A percentile compares a stretch with the other conserved stretches of the same genome.
phyloP scores from a whole-genome alignment of 2,797 vertebrate species.

The Megalops cyprinoides region DNA sequence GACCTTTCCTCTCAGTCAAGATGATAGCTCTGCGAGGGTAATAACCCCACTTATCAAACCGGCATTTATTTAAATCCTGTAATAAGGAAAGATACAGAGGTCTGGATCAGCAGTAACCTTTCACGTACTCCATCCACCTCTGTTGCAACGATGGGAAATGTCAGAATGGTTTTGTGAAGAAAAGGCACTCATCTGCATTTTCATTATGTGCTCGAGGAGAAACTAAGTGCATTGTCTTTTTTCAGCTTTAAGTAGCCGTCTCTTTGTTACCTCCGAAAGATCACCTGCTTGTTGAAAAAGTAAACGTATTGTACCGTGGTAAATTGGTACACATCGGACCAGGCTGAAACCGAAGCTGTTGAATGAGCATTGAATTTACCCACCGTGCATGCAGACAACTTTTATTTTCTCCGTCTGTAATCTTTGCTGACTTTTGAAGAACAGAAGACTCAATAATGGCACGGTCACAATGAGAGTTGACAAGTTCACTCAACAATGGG shows the following conservation, averaged over 20 bases:
- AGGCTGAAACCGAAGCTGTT: background rate
- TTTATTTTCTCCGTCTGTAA: background rate
- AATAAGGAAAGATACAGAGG: background rate
- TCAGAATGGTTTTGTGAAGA: background rate
- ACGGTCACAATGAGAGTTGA: slow-evolving; percentile 70
- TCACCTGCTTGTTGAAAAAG: background rate
- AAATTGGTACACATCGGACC: background rate
- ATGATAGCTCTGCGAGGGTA: background rate
- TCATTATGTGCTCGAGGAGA: background rate
- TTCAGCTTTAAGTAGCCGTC: background rate
- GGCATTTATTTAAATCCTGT: too few relatives aligned
- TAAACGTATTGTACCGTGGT: background rate
- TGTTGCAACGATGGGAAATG: background rate
- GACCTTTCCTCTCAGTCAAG: background rate
- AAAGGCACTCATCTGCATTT: background rate
- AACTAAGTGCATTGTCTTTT: background rate
- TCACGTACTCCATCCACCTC: background rate
- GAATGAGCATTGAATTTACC: background rate
- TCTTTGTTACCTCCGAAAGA: background rate
- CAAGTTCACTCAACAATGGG: slow-evolving; percentile 73
- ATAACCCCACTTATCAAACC: too few relatives aligned
- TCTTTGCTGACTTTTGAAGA: slow-evolving; percentile 30
- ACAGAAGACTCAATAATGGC: slow-evolving; percentile 59
- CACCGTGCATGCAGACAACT: background rate
- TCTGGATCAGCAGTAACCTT: background rate